Evolutionary conservation across 2,888 invertebrate genomes (phyloP), one percentile per base, ranked within the genome.

Genomic region (Andrena hattorfiana): DNA sequence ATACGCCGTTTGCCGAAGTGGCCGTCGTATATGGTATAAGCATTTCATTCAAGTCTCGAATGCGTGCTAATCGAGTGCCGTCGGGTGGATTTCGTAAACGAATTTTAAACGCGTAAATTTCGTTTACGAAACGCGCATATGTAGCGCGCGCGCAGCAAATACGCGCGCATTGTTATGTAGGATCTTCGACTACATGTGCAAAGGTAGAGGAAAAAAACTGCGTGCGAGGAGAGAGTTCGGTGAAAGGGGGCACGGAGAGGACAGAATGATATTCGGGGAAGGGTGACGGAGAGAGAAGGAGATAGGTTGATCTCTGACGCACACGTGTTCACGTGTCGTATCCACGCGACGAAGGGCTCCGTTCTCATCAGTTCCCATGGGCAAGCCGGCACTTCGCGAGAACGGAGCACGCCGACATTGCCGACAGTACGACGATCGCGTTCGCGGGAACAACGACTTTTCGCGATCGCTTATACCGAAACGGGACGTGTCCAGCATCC

Each of bases 381-480:
- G 75, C 16, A 20, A 64, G 23, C 56, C 82, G 84, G 78, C 74
- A 82, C 68, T 82, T 56, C 63, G 48, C 78, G 74, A 78, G 74
- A 72, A 66, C 70, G 42, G 56, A 75, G 54, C 74, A 42, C 42
- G 81, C 68, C n/a, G 51, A 51, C 16, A 42, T 42, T 42, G 68
- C 42, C 35, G 82, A 75, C 72, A 79, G 82, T 84, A 84, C 66
- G 56, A 64, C 79, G 64, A 72, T 60, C 64, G 74, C 78, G 56
- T 49, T 75, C 82, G 78, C 84, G 84, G 68, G 78, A 84, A 78
- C 63, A 70, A 69, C 84, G 74, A 82, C 69, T 75, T 84, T 75
- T 70, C 82, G 82, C 82, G 64, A 42, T 42, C 42, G 42, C 42
- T 42, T 42, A 13, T 32, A 67, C 48, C 26, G 56, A 69, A 74